These are phyloP conservation scores for Abrostola triplasia DNA, from an alignment of 2,888 invertebrate genomes.

Conservation along the genomic window DNA sequence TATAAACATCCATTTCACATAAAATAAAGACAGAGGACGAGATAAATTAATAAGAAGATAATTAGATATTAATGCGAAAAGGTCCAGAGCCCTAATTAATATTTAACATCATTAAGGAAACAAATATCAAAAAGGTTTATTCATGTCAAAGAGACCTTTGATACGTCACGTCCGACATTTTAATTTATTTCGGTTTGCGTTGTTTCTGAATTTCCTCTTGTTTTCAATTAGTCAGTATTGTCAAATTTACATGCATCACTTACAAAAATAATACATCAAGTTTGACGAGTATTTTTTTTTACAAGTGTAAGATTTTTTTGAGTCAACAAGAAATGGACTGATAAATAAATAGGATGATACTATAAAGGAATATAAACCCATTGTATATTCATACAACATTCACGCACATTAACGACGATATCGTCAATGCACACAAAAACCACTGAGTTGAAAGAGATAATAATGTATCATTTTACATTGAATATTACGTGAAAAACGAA, in stretches of 20 bases:
- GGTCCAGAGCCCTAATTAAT: slow-evolving; percentile 13
- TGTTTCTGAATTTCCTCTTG: not conserved
- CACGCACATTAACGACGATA: slow-evolving; percentile 29
- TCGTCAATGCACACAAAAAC: slow-evolving; percentile 28
- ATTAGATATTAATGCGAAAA: slow-evolving; percentile 16
- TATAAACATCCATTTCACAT: not conserved
- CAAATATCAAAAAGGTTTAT: slow-evolving; percentile 28
- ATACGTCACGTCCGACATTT: slow-evolving; percentile 13
- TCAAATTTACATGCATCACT: not conserved
- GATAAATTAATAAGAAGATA: slow-evolving; percentile 7
- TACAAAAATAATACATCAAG: too few relatives aligned
- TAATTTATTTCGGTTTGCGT: slow-evolving; percentile 5
- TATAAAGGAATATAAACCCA: not conserved
- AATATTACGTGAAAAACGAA: slow-evolving; percentile 40
- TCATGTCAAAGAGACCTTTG: slow-evolving; percentile 17
- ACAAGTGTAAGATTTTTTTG: too few relatives aligned
- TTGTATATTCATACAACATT: slow-evolving; percentile 2
- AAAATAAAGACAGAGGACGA: not conserved
- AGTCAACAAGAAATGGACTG: not conserved
- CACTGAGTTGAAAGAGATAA: slow-evolving; percentile 54
- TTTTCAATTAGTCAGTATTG: not conserved
- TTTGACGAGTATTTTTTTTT: too few relatives aligned
- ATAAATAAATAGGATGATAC: not conserved
- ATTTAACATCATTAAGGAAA: slow-evolving; percentile 27
- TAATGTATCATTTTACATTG: slow-evolving; percentile 40